Conservation (phyloP, 2,888 invertebrate genomes). For the Gonocerus acuteangulatus region DNA sequence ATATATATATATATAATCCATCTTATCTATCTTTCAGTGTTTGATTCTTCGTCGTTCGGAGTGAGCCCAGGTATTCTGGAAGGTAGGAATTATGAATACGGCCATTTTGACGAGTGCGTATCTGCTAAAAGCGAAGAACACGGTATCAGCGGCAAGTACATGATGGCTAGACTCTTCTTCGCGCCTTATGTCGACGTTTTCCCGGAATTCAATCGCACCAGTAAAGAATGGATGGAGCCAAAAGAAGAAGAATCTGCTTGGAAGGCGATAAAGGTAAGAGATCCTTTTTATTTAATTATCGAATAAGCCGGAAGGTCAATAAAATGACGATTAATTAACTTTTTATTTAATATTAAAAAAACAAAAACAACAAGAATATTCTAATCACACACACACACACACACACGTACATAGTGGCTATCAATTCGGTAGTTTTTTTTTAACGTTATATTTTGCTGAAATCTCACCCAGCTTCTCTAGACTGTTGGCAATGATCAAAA, state of each 20-base stretch:
- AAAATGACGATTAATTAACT: background rate
- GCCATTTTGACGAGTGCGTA: conserved; percentile 6
- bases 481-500: no score
- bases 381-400: no score
- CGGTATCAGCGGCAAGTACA: background rate
- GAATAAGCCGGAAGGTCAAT: no score
- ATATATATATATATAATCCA: no score
- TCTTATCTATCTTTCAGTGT: background rate
- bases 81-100: background rate
- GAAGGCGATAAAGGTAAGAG: conserved; percentile 2
- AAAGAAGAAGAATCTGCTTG: background rate
- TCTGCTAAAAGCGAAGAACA: background rate
- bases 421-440: no score
- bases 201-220: background rate
- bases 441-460: no score
- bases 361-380: no score
- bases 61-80: background rate
- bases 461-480: no score
- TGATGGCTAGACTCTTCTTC: background rate
- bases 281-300: background rate
- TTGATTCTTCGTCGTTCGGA: background rate
- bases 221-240: background rate
- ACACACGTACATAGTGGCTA: no score
- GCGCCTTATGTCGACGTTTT: background rate
- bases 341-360: no score